Conservation (phyloP, 2,113 vertebrate genomes). For the Actenoides lindsayi region DNA sequence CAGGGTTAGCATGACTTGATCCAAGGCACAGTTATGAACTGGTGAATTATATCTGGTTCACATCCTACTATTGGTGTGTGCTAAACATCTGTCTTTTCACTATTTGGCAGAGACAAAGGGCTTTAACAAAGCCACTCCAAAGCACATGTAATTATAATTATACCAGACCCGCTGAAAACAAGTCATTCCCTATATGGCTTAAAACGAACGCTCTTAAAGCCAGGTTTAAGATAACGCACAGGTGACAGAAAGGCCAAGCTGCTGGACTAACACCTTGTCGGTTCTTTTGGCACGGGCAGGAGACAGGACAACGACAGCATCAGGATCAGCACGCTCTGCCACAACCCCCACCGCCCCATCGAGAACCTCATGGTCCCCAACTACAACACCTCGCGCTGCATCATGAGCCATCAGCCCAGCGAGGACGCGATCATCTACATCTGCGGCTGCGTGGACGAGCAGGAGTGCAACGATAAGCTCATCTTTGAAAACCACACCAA, state of each 20-base stretch:
- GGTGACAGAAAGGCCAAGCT: background rate
- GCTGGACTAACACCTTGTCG: rapidly evolving
- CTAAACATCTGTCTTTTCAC: background rate
- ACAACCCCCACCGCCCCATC: conserved; percentile 79
- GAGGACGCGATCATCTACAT: conserved; percentile 76
- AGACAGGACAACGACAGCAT: conserved; percentile 85
- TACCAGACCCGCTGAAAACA: background rate
- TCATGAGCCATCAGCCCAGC: conserved; percentile 78
- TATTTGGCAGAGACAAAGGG: background rate
- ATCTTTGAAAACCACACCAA: conserved; percentile 85
- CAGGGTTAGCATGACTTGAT: background rate
- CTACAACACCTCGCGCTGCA: conserved; percentile 82
- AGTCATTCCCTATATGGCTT: background rate
- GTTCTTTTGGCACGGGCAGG: conserved; percentile 40
- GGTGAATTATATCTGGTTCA: background rate
- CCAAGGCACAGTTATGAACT: background rate
- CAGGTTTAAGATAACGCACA: rapidly evolving
- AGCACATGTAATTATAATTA: background rate
- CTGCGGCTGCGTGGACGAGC: conserved; percentile 83
- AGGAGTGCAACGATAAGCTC: conserved; percentile 89
- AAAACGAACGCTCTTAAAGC: background rate
- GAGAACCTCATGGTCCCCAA: conserved; percentile 83
- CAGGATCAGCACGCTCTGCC: conserved; percentile 84
- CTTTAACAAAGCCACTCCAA: background rate
- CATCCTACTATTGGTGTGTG: background rate